Evolutionary conservation across 1,140 invertebrate species (phyloP), one percentile per base, ranked within the genome.

Genomic region (Drosophila sp.): DNA sequence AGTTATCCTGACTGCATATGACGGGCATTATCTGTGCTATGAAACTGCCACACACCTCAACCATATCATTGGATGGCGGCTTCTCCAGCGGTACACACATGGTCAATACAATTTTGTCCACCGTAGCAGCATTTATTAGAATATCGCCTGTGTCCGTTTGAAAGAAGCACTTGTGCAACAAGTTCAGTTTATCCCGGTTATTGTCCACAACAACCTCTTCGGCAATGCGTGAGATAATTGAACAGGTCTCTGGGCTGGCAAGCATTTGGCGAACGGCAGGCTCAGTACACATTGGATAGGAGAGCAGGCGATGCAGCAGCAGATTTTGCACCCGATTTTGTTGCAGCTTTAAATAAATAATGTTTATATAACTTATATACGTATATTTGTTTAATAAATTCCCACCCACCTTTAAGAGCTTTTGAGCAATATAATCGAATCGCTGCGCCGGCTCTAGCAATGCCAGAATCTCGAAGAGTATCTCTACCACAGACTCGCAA

Each of bases 381-480:
- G 8, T 8, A 4, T 34, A 36, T 32, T 4, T 21, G 21, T 27
- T 9, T 11, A 5, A 25, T 36, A 11, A 11, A 11, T 16, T 16
- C 29, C 4, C 0, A 16, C 21, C 53, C 25, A 83, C 80, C 61
- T 73, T 70, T 6, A 87, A 7, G 0, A 87, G 62, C 0, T 51
- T 89, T 1, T 92, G 92, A 38, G 92, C 80, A 51, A 95, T 91
- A 40, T 95, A 91, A 9, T 78, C 76, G 50, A 93, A 78, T 69
- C 94, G 93, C 32, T 94, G 92, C 2, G 80, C 70, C 16, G 92
- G 77, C 45, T 92, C 76, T 51, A 94, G 80, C 72, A 94, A 92
- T 36, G 91, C 92, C 11, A 94, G 89, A 27, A 95, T 82, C 59
- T 92, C 92, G 78, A 95, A 95, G 62, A 94, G 92, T 13, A 96